phyloP scores from a whole-genome alignment of 2,797 vertebrate species.

The Acrossocheilus wenchowensis region DNA sequence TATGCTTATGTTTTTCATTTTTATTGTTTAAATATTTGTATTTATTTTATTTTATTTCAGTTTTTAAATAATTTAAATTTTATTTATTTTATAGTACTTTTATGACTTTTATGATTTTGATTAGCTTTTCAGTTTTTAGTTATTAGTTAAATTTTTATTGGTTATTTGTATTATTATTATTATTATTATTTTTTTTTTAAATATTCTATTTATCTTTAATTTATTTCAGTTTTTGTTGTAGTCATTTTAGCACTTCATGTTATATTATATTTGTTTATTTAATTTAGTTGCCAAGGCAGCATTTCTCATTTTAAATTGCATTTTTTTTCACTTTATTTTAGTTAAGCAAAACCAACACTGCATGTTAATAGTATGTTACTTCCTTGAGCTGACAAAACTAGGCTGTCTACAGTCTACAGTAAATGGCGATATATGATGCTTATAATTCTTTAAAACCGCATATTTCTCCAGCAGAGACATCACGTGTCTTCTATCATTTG shows the following conservation, averaged over 20 bases:
- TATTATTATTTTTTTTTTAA: no score
- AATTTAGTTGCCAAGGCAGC: not conserved
- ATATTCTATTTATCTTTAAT: no score
- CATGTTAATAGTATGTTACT: not conserved
- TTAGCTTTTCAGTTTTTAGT: not conserved
- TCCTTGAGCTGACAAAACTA: not conserved
- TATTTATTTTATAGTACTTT: not conserved
- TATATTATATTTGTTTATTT: not conserved
- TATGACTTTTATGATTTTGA: not conserved
- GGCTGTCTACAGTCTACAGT: no score
- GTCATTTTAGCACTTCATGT: no score
- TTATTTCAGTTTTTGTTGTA: no score
- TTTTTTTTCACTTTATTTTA: not conserved
- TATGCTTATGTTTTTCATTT: no score
- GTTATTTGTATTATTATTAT: not conserved
- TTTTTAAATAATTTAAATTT: not conserved
- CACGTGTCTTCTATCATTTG: slow-evolving; percentile 8
- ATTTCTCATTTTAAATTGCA: not conserved
- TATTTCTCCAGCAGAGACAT: not conserved
- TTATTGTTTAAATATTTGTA: not conserved
- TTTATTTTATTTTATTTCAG: not conserved
- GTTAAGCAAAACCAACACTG: not conserved
- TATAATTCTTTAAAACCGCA: not conserved
- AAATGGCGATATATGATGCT: not conserved
- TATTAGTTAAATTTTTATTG: not conserved